phyloP scores from a whole-genome alignment of 2,113 vertebrate species.

The Empidonax alnorum region DNA sequence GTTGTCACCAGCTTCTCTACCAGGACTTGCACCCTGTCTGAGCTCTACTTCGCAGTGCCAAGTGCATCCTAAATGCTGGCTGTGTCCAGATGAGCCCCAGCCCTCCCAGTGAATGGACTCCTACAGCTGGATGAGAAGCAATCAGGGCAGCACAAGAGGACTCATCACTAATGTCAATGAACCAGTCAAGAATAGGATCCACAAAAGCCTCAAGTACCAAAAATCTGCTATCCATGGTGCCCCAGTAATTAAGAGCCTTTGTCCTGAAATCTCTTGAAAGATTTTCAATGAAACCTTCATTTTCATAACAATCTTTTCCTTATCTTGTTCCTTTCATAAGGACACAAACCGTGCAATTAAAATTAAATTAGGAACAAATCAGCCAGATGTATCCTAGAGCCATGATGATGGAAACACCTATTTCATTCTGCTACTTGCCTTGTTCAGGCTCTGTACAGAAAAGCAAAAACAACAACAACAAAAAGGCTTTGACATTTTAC shows the following conservation, averaged over 20 bases:
- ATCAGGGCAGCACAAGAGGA: not conserved
- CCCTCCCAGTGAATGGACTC: not conserved
- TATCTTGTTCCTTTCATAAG: not conserved
- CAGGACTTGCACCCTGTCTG: not conserved
- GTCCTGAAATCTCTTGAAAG: not conserved
- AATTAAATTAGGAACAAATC: constrained; percentile 5
- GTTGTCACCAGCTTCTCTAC: not conserved
- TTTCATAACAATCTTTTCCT: not conserved
- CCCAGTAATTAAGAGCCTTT: not conserved
- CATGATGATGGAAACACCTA: not conserved
- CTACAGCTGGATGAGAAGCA: not conserved
- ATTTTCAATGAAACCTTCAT: constrained; percentile 11
- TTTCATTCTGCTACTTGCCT: not conserved
- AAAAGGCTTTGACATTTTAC: not conserved
- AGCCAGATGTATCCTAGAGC: constrained; percentile 2
- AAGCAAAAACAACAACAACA: not conserved
- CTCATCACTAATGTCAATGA: not conserved
- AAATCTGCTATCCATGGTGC: not conserved
- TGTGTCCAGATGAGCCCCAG: not conserved
- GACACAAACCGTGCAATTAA: not conserved
- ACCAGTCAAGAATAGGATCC: not conserved
- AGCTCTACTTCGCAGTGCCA: not conserved
- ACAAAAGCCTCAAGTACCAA: not conserved
- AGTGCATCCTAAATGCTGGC: not conserved
- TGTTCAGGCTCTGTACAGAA: not conserved